Evolutionary conservation across 2,888 invertebrate genomes (phyloP).

Genomic region (Lepeophtheirus nordmannii): DNA sequence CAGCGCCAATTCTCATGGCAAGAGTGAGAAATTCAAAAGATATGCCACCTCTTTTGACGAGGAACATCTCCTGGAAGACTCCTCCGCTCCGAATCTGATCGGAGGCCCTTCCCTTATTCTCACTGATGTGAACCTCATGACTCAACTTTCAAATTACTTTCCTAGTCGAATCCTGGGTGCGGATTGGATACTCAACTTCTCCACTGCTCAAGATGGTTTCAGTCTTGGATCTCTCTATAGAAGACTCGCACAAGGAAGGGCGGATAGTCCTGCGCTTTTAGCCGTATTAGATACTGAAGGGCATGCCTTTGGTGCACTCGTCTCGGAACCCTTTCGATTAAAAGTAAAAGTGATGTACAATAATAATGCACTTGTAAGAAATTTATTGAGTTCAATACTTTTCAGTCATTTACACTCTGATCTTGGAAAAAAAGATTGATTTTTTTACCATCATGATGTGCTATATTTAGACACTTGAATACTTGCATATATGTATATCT

Average conservation of each 20-base stretch:
- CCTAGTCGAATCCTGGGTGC: conserved; percentile 1
- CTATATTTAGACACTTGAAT: no score
- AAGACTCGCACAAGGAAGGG: conserved; percentile 1
- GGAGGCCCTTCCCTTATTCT: background rate
- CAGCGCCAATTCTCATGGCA: background rate
- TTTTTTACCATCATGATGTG: no score
- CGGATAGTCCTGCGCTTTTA: conserved; percentile 9
- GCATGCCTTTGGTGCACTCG: conserved; percentile 1
- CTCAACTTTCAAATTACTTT: background rate
- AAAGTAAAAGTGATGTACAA: background rate
- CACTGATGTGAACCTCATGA: background rate
- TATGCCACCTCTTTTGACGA: background rate
- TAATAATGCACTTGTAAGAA: no score
- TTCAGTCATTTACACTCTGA: no score
- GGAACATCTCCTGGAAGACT: background rate
- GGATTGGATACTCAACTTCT: conserved; percentile 8
- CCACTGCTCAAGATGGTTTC: conserved; percentile 18
- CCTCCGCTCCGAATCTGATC: background rate
- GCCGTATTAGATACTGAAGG: conserved; percentile 4
- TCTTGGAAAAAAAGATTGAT: no score
- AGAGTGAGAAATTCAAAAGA: background rate
- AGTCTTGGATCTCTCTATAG: conserved; percentile 8
- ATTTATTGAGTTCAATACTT: no score
- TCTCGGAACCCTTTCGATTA: conserved; percentile 2
- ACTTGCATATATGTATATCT: no score